Conservation (phyloP, 2,797 vertebrate genomes). For the Chelidonichthys spinosus region DNA sequence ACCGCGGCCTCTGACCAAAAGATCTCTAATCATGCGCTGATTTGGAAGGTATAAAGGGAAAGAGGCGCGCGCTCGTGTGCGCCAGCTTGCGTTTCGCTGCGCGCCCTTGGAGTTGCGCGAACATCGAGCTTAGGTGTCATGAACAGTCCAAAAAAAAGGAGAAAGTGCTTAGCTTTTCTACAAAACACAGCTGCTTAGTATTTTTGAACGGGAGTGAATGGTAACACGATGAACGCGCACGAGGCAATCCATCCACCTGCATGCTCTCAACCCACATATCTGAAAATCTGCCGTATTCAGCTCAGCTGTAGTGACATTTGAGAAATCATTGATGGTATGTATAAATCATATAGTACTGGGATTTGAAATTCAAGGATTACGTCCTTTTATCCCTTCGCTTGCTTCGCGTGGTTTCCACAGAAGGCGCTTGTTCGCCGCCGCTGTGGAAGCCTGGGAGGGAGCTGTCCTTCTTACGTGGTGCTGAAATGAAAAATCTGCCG, state of each 20-base stretch:
- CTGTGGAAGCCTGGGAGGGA: slow-evolving; percentile 59
- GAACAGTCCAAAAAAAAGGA: neutral
- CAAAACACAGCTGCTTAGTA: neutral
- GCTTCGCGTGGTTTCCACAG: slow-evolving; percentile 42
- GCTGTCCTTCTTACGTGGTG: slow-evolving; percentile 75
- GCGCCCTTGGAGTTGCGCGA: slow-evolving; percentile 57
- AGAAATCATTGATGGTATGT: slow-evolving; percentile 5
- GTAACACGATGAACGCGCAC: neutral
- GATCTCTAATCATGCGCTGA: slow-evolving; percentile 47
- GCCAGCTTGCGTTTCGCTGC: slow-evolving; percentile 43
- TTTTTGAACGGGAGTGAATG: neutral
- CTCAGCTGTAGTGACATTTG: slow-evolving; percentile 26
- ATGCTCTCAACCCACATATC: slow-evolving; percentile 32
- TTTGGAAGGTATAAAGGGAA: slow-evolving; percentile 48
- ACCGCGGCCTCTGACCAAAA: slow-evolving; percentile 44
- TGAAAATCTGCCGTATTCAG: slow-evolving; percentile 45
- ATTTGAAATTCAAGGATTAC: slow-evolving; percentile 21
- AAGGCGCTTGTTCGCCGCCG: slow-evolving; percentile 57
- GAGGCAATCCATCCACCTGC: slow-evolving; percentile 20
- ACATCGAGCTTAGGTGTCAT: slow-evolving; percentile 15
- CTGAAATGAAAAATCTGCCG: slow-evolving; percentile 74
- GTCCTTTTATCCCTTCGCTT: neutral
- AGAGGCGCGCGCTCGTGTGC: slow-evolving; percentile 43
- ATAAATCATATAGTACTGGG: neutral
- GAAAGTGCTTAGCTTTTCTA: neutral